Evolutionary conservation across 2,888 invertebrate species (phyloP).

Genomic region (Cecidostiba fungosa): DNA sequence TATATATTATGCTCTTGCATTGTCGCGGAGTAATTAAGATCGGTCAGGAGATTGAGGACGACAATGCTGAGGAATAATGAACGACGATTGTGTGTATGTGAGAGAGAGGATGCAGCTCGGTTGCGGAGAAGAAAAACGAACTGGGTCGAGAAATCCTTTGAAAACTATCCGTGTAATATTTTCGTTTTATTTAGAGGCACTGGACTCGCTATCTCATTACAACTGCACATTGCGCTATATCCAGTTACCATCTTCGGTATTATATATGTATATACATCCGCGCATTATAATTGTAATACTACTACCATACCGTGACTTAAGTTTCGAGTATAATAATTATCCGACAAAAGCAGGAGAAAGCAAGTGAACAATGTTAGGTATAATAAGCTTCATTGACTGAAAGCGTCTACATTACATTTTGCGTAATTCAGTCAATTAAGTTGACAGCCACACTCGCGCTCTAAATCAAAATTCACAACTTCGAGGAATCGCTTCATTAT

Average conservation of each 20-base stretch:
- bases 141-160: neutral
- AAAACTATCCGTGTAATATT: neutral
- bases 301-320: neutral
- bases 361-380: neutral
- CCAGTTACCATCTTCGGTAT: neutral
- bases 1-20: neutral
- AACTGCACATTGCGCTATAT: neutral
- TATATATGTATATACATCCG: neutral
- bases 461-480: conserved; percentile 44
- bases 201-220: neutral
- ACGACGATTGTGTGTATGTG: neutral
- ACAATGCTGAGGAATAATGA: conserved; percentile 25
- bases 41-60: conserved; percentile 10
- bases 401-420: neutral
- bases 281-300: neutral
- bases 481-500: conserved; percentile 8
- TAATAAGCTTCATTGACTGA: neutral
- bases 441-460: neutral
- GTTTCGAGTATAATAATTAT: conserved; percentile 5
- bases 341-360: neutral
- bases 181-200: neutral
- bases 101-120: neutral
- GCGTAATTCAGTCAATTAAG: neutral
- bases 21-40: conserved; percentile 53
- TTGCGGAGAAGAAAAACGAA: neutral